Percentiles rank a stretch among this genome's conserved stretches.
These are phyloP conservation scores for Lagothrix lagotricha DNA, from an alignment of 2,797 vertebrate genomes.

Conservation along the genomic window DNA sequence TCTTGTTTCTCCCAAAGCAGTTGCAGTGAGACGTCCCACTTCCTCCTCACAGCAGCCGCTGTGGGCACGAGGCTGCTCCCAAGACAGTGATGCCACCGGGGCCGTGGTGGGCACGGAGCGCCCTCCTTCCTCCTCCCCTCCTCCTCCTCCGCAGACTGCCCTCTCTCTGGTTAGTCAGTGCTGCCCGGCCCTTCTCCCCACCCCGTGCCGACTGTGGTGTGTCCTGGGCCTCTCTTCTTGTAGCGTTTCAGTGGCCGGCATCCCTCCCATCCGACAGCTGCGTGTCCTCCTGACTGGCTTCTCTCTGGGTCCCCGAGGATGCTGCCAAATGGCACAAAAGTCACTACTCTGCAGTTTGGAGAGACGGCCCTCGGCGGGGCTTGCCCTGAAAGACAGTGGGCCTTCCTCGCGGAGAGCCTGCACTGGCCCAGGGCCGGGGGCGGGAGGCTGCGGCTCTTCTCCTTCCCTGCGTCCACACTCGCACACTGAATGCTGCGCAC, in stretches of 20 bases:
- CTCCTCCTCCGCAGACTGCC: not conserved
- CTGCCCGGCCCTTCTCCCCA: not conserved
- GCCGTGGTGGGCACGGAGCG: not conserved
- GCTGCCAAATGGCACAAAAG: not conserved
- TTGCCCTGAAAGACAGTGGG: not conserved
- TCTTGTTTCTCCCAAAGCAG: not conserved
- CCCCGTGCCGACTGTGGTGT: not conserved
- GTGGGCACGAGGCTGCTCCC: not conserved
- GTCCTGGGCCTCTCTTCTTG: not conserved
- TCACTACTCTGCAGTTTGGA: not conserved
- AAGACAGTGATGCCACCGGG: not conserved
- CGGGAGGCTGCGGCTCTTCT: accelerated
- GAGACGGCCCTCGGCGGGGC: not conserved
- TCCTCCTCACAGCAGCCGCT: not conserved
- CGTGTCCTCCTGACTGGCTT: not conserved
- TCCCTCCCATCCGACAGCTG: too few species aligned
- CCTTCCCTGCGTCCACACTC: not conserved
- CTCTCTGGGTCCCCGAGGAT: not conserved
- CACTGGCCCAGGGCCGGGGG: not conserved
- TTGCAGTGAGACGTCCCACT: not conserved
- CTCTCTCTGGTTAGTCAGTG: not conserved
- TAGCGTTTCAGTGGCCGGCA: not conserved
- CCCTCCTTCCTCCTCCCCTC: not conserved
- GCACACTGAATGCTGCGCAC: not conserved
- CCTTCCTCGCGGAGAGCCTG: not conserved